Evolutionary conservation across 2,113 vertebrate species (phyloP).

Genomic region (Acanthisitta chloris): DNA sequence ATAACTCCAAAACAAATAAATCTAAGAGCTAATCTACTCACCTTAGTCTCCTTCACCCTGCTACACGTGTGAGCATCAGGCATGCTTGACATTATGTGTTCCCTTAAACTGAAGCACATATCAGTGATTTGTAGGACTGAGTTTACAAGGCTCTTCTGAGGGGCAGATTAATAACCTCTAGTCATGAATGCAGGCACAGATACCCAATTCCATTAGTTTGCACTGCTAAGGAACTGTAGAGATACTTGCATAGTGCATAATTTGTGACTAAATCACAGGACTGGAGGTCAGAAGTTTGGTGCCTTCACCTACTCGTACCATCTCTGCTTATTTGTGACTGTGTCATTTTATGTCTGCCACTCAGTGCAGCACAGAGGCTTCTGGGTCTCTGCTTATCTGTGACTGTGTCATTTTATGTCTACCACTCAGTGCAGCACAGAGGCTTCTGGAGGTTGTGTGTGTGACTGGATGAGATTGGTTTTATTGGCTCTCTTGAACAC

Average conservation of each 20-base stretch:
- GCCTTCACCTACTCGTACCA: background rate
- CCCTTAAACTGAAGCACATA: background rate
- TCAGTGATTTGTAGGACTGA: background rate
- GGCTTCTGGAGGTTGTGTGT: background rate
- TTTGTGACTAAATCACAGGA: background rate
- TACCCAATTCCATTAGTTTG: background rate
- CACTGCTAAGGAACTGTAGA: background rate
- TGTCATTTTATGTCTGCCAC: background rate
- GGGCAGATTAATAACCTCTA: background rate
- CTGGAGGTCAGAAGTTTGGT: background rate
- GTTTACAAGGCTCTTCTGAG: background rate
- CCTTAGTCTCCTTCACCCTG: background rate
- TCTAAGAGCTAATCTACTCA: background rate
- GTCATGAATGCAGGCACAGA: too few relatives aligned
- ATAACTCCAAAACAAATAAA: background rate
- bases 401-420: background rate
- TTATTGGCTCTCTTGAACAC: background rate
- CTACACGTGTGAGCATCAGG: fast-evolving
- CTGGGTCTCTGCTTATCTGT: background rate
- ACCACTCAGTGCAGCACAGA: background rate
- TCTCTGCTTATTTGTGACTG: fast-evolving
- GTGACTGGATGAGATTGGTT: background rate
- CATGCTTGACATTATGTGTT: background rate
- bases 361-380: background rate
- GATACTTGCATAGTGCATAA: background rate